These are phyloP conservation scores for Lanius ludovicianus DNA, from an alignment of 2,113 vertebrate genomes.

Conservation along the genomic window DNA sequence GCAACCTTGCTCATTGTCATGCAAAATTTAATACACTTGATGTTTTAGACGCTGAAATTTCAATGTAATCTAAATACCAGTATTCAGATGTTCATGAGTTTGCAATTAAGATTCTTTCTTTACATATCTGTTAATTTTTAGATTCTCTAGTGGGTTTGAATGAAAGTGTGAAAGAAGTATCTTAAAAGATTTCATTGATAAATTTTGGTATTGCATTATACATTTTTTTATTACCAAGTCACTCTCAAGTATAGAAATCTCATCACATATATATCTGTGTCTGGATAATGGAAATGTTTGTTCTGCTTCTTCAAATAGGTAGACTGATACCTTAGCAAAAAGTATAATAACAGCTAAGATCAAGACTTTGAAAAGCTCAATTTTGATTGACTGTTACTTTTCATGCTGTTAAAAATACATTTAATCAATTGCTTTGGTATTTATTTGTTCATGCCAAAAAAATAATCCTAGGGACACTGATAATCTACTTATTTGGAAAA, in stretches of 20 bases:
- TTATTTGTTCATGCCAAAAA: neutral
- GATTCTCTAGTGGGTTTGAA: neutral
- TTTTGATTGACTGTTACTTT: neutral
- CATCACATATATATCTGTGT: neutral
- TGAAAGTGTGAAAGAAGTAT: neutral
- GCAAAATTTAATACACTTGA: neutral
- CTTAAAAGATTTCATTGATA: neutral
- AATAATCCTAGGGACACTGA: neutral
- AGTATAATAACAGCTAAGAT: neutral
- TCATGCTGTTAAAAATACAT: conserved; percentile 17
- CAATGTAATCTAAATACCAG: neutral
- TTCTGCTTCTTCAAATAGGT: neutral
- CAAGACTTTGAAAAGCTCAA: neutral
- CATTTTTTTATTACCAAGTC: neutral
- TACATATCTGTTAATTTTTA: neutral
- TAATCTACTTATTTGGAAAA: conserved; percentile 10
- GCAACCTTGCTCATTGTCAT: neutral
- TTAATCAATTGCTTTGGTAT: neutral
- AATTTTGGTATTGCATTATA: neutral
- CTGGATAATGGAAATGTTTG: neutral
- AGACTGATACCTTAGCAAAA: neutral
- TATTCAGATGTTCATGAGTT: neutral
- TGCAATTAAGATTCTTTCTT: neutral
- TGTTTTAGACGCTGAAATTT: neutral
- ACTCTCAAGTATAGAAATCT: neutral